Evolutionary conservation across 2,888 invertebrate genomes (phyloP), one percentile per base, ranked within the genome.

Genomic region (Rugalucina vietnamica): DNA sequence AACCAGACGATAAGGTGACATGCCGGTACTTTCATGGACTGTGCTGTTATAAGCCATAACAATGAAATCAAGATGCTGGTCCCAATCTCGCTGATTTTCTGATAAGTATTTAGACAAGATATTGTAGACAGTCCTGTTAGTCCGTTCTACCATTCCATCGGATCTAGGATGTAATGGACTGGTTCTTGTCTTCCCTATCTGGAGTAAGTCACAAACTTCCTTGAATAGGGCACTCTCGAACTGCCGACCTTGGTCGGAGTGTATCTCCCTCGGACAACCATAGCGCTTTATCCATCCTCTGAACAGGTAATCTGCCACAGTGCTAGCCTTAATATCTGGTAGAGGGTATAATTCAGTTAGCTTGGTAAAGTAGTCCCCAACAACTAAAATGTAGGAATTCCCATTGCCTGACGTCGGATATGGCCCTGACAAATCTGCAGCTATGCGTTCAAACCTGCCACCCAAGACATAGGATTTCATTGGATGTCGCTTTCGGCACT

Each of bases 281-380:
- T 75, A 82, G 34, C 82, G 27, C 57, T 76, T 83, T 24, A 83
- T 83, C 79, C 79, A 83, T 10, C 76, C 79, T 65, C 65, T 71
- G 27, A 83, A 79, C 24, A 70, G 12, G 29, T 39, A 70, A 24
- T 70, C 70, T 4, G 70, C 70, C 21, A 70, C 70, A 4, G 70
- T 70, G 12, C 36, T 70, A 24, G 70, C 70, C 1, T n/a, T 36
- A 36, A 70, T 70, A 21, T 70, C 36, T 12, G 70, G 70, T 5
- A 36, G 24, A 36, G 36, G 37, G 36, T 69, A 69, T 36, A 69
- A 14, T 69, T 69, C 12, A 21, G 29, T 69, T 12, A 69, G 69
- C 21, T 70, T 70, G 8, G 60, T 60, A 12, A 43, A 12, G 8
- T 43, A 70, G 36, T 36, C 70, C 5, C 70, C 70, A 39, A 70